Base-by-base conservation (phyloP, 2,888 invertebrate genomes). In the Phorcus lineatus region DNA sequence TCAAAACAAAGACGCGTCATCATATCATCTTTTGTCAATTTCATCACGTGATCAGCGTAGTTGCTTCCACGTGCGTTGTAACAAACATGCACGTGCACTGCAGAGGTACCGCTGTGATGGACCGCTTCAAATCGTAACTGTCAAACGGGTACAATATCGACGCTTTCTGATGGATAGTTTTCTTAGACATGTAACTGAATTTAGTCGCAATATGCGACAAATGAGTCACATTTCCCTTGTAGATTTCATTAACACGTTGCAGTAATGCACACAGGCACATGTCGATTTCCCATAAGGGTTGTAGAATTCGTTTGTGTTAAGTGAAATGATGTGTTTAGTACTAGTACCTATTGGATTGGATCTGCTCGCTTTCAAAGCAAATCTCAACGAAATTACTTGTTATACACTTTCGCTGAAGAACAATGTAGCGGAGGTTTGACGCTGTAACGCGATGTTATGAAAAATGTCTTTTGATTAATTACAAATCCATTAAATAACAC, bases 1-100 rank as follows among this genome's bases (percentile, higher is more conserved):
- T 70, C 70, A 70, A 70, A 70, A 70, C 70, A 70, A 70, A 24
- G 70, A 31, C 70, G 70, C 70, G 70, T 40, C 70, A 70, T 70
- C 36, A 70, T 70, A 70, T 70, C 70, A 70, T 70, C 70, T 70
- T 70, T 70, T 70, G 70, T 70, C 70, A 70, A 36, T 70, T 70
- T 70, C 70, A 36, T 70, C 70, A 70, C 70, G 70, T 70, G 70
- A 40, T n/a, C 70, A 36, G 16, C 19, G 70, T 13, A 70, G 40
- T 36, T 70, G 70, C 40, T 70, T 70, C 70, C 70, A 70, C 70
- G 70, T 70, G 70, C 70, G 70, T 70, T 70, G 70, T 70, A 36
- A 31, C 19, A 36, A 70, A 36, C 70, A 9, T 36, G 70, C 70
- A 70, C 70, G 70, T 70, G 70, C 70, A 40, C 17, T 31, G 36